Base-by-base conservation (phyloP, 1,140 invertebrate genomes). In the Drosophila ficusphila region DNA sequence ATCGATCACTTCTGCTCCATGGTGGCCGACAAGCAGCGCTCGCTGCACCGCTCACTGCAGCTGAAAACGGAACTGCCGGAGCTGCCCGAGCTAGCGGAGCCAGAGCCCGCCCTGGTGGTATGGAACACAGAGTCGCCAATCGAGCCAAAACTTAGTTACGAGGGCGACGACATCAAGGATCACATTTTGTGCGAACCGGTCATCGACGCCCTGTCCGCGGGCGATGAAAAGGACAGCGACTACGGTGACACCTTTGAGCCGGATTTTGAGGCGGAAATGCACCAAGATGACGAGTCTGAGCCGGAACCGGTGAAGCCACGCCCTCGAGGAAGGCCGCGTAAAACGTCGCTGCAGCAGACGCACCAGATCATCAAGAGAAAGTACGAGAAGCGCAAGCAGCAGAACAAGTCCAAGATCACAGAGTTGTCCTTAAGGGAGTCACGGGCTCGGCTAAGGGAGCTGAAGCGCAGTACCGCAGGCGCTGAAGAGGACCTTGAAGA, bases 141-240 rank as follows among this genome's bases (percentile, higher is more conserved):
- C 3, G 76, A 79, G 23, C 47, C 76, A 2, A 79, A 79, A 36
- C 53, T 77, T 0, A 38, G 41, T 3, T 76, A 75, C 9, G 76
- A 76, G 1, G 48, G 29, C 18, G 65, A 67, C 1, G 83, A 88
- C 34, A 27, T 89, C 6, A 88, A 88, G 51, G 83, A 89, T 60
- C 71, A 86, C 18, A 82, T 88, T 44, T 25, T 88, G 0, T 82
- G 83, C 23, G 82, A 88, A 14, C 78, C 82, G 0, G 82, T 89
- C n/a, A 88, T 89, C 4, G 82, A 89, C 51, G 82, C 60, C 0
- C 12, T 67, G 60, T 38, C 64, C 27, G 46, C 61, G 8, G 58
- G 54, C 53, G 47, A 68, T 2, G 61, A 67, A 12, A 42, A 52
- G 14, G 27, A 29, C 7, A 58, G 41, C 14, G 39, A 44, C 7